Percentiles rank a stretch among this genome's conserved stretches.
These are phyloP conservation scores for Volucella inanis DNA, from an alignment of 2,888 invertebrate species.

Conservation along the genomic window DNA sequence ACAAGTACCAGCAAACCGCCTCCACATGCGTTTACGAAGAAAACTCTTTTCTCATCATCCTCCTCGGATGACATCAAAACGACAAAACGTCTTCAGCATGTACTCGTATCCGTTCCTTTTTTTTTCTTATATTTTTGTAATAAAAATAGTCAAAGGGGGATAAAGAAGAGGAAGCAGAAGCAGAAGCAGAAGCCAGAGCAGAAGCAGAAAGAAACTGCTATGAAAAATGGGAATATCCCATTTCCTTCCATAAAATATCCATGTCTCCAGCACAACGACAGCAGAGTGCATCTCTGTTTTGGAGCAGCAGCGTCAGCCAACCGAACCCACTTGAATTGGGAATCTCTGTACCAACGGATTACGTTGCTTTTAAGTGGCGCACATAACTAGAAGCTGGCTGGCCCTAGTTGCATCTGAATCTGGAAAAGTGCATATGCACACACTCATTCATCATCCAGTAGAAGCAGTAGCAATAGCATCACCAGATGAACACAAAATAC, in stretches of 20 bases:
- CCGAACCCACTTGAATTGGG: constrained; percentile 62
- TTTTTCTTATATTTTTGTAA: too few relatives aligned
- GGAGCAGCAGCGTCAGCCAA: constrained; percentile 9
- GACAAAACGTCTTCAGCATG: constrained; percentile 50
- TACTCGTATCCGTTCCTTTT: constrained; percentile 11
- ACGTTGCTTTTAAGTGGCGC: constrained; percentile 67
- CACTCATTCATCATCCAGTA: constrained; percentile 60
- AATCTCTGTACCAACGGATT: constrained; percentile 70
- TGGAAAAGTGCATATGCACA: constrained; percentile 37
- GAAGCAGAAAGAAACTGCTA: constrained; percentile 31
- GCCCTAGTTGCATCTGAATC: constrained; percentile 12
- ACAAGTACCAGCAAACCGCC: constrained; percentile 1
- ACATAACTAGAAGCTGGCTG: constrained; percentile 41
- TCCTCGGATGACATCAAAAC: constrained; percentile 56
- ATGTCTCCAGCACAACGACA: neutral
- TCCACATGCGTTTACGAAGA: constrained; percentile 56
- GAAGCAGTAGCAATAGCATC: neutral
- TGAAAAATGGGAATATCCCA: constrained; percentile 59
- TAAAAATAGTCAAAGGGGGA: constrained; percentile 25
- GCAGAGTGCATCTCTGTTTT: neutral
- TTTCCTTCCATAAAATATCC: constrained; percentile 55
- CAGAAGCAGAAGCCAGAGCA: too few relatives aligned
- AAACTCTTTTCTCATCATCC: constrained; percentile 12
- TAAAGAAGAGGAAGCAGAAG: too few relatives aligned
- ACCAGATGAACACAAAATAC: constrained; percentile 4